Base-by-base conservation (phyloP, 2,113 vertebrate species). In the Notarius lentiginosus region DNA sequence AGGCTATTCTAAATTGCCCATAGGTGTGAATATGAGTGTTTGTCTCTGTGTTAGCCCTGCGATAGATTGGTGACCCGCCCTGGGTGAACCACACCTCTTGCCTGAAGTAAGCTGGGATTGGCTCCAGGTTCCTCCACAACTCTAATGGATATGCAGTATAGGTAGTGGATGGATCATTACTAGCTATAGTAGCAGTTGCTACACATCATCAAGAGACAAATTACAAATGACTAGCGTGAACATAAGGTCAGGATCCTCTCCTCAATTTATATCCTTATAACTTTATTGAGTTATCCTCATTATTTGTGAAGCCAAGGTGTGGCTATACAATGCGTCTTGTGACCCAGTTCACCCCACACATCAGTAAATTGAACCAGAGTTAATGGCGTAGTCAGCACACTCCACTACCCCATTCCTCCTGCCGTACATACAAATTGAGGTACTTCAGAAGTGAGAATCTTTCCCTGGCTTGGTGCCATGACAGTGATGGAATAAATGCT, bases 401-500 rank as follows among this genome's bases (percentile, higher is more conserved):
- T 58, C 27, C 61, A 12, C 47, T 86, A 15, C 72, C 30, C 49
- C 76, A 27, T 56, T 80, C 65, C 76, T 34, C 27, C 53, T 79
- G 72, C 84, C 15, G 8, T 77, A 30, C 18, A 34, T 79, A 27
- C 63, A 79, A 58, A 86, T 34, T 76, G 72, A 63, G 58, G 72
- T 51, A 85, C 58, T 27, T 77, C 7, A 65, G 61, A 76, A 66
- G 61, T 17, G 76, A 61, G 58, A 30, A 30, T 70, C 49, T 53
- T 72, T 79, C 61, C 12, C 11, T 65, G 75, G 60, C 47, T 72
- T 22, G 18, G 51, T 68, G 66, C 70, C 83, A 84, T 27, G 20
- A 75, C 22, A 75, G 53, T 82, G 85, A 72, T 82, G 85, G 85
- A 73, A 90, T 79, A 89, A 60, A 90, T 82, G 88, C 93, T 92